Evolutionary conservation across 2,888 invertebrate genomes (phyloP), one percentile per base, ranked within the genome.

Genomic region (Tolmerus cingulatus): DNA sequence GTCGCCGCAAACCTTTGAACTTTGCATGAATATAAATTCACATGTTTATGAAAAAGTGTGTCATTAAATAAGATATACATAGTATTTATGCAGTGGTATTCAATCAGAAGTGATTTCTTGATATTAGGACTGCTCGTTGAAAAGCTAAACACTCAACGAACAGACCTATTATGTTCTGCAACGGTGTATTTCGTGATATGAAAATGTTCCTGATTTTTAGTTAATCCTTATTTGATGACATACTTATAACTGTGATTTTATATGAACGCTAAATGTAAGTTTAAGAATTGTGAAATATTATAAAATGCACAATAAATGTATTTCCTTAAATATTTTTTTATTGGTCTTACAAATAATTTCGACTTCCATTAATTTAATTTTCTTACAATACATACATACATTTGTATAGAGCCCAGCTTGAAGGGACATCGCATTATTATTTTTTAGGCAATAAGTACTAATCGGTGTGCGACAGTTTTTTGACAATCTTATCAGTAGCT

Each of bases 201-300:
- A 27, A 66, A 66, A 66, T 23, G 23, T 66, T 66, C 55, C 55
- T 55, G 55, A 55, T 66, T 66, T 66, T 66, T 78, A 19, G 43
- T 37, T n/a, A 43, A 40, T 43, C 27, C 23, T 19, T 9, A 66
- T 23, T 66, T 66, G 66, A 66, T 27, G 66, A 66, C 43, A 43
- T 78, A 78, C 78, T 23, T 78, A 40, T 78, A 78, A 43, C 78
- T 78, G 78, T 78, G 78, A 78, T 78, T 76, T 78, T 78, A 78
- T 78, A 78, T 78, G 46, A 78, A 78, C 14, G 46, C 78, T 43
- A 78, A 37, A 76, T 43, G 43, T 78, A 78, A 78, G 78, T 43
- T 78, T 78, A 7, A 5, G 46, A 78, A 46, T 78, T 78, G 78
- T 78, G 78, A 78, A 37, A 23, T 40, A 77, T 77, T 77, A 66